These are phyloP conservation scores for Rhaphigaster nebulosa DNA, from an alignment of 2,888 invertebrate species.

Conservation along the genomic window DNA sequence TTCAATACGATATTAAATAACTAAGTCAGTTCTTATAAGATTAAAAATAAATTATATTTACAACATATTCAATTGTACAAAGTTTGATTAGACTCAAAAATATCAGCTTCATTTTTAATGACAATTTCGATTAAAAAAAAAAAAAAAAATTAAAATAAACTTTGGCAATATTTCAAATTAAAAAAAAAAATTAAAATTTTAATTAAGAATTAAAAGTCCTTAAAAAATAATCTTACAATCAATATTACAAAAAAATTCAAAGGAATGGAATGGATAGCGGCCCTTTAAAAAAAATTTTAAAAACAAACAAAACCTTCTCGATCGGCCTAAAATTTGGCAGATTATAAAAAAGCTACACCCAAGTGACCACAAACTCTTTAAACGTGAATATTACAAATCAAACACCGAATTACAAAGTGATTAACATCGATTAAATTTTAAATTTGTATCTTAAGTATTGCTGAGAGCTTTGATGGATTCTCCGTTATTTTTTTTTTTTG, in stretches of 20 bases:
- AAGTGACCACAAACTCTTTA: constrained; percentile 37
- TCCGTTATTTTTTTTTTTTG: not conserved
- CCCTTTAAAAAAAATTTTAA: constrained; percentile 12
- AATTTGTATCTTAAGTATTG: constrained; percentile 30
- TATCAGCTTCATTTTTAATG: constrained; percentile 54
- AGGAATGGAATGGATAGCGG: constrained; percentile 20
- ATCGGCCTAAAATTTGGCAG: constrained; percentile 54
- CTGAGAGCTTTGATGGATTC: constrained; percentile 38
- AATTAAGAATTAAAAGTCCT: not conserved
- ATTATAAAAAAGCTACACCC: constrained; percentile 45
- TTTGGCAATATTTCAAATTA: constrained; percentile 39
- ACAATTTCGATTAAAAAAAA: constrained; percentile 33
- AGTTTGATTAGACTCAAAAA: constrained; percentile 61
- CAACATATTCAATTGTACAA: constrained; percentile 59
- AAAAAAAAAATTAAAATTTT: not conserved
- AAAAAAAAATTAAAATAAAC: constrained; percentile 31
- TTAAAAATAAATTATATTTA: constrained; percentile 62
- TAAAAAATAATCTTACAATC: constrained; percentile 33
- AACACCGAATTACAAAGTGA: constrained; percentile 55
- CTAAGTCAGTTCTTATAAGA: constrained; percentile 63
- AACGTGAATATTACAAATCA: constrained; percentile 50
- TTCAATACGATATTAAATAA: constrained; percentile 59
- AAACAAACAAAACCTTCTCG: constrained; percentile 28
- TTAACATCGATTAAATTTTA: constrained; percentile 49
- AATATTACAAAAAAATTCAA: constrained; percentile 6